Percentiles rank a stretch among this genome's conserved stretches.
Evolutionary conservation across 2,888 invertebrate genomes (phyloP).

Genomic region (Diarsia dahlii): DNA sequence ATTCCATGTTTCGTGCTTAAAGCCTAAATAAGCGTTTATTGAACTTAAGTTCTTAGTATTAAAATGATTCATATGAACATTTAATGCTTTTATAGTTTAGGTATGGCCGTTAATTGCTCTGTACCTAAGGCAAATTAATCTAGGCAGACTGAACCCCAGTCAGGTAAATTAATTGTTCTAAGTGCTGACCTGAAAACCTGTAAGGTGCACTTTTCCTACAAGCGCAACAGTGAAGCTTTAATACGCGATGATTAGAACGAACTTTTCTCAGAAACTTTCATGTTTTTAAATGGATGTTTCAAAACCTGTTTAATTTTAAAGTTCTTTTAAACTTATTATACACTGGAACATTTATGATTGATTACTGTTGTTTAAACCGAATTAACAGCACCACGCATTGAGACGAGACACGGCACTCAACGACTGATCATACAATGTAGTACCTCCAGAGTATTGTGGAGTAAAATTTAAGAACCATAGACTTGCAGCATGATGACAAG

Average conservation of each 20-base stretch:
- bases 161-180: slow-evolving; percentile 11
- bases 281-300: neutral
- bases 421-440: too few relatives aligned
- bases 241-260: neutral
- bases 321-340: neutral
- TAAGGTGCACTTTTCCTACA: neutral
- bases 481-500: neutral
- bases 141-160: neutral
- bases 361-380: too few relatives aligned
- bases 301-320: neutral
- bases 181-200: neutral
- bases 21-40: slow-evolving; percentile 10
- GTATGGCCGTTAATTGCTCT: slow-evolving; percentile 12
- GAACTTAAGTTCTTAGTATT: neutral
- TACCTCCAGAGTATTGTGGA: slow-evolving; percentile 1
- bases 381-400: too few relatives aligned
- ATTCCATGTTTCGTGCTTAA: neutral
- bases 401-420: too few relatives aligned
- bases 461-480: neutral
- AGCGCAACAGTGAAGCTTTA: neutral
- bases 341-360: neutral
- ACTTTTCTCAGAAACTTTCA: too few relatives aligned
- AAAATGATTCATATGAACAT: slow-evolving; percentile 4
- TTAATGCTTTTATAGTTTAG: neutral
- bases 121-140: slow-evolving; percentile 20